Percentiles rank a stretch among this genome's conserved stretches.
These are phyloP conservation scores for Andrena minutula DNA, from an alignment of 2,888 invertebrate genomes.

Conservation along the genomic window DNA sequence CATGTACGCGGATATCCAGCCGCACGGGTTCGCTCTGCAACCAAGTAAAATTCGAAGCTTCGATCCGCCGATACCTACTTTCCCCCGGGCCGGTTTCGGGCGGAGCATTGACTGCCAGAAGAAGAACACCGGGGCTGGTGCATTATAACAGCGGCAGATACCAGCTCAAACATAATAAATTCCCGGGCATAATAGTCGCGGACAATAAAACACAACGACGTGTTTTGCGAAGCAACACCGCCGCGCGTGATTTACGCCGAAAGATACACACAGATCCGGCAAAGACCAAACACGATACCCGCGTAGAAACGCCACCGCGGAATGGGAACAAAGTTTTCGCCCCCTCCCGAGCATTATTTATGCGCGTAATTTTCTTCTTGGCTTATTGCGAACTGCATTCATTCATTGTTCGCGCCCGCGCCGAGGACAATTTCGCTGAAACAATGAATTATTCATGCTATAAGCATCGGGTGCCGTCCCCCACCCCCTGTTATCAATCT, in stretches of 20 bases:
- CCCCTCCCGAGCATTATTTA: constrained; percentile 60
- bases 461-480: constrained; percentile 30
- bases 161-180: constrained; percentile 34
- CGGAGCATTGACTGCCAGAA: not conserved
- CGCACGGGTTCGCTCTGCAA: not conserved
- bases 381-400: constrained; percentile 69
- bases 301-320: constrained; percentile 9
- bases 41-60: not conserved
- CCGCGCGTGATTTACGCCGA: constrained; percentile 27
- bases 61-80: not conserved
- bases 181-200: not conserved
- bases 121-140: not conserved
- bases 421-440: constrained; percentile 59
- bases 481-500: constrained; percentile 41
- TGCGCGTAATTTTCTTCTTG: constrained; percentile 68
- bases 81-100: not conserved
- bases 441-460: constrained; percentile 66
- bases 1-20: not conserved
- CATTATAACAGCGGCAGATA: not conserved
- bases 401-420: constrained; percentile 63
- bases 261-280: constrained; percentile 29
- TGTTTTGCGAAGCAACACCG: constrained; percentile 26
- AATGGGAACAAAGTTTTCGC: constrained; percentile 57
- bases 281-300: constrained; percentile 23
- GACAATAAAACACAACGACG: constrained; percentile 9